phyloP scores from a whole-genome alignment of 1,140 invertebrate species.

The Matsumurasca onukii region DNA sequence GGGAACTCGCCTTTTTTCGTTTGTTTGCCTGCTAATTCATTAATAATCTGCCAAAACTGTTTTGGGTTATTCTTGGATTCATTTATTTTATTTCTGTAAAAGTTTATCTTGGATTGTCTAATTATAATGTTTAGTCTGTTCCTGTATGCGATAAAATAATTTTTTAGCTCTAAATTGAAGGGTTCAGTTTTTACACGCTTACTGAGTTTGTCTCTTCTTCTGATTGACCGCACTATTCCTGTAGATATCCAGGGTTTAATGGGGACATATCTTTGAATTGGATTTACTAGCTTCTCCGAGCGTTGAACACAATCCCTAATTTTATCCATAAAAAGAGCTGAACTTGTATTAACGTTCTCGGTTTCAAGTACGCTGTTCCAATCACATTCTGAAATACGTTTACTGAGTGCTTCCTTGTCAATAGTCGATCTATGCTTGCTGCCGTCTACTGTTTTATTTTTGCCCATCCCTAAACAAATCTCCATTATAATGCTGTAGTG shows the following conservation, averaged over 20 bases:
- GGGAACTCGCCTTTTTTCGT: not conserved
- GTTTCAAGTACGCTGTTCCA: no score
- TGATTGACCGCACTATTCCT: not conserved
- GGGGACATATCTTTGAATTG: no score
- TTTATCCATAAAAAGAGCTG: no score
- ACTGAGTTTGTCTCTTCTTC: not conserved
- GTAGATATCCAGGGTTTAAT: not conserved
- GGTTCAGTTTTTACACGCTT: not conserved
- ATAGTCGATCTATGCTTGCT: no score
- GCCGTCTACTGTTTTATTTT: no score
- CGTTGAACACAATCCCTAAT: no score
- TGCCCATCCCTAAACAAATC: no score
- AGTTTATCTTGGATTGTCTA: not conserved
- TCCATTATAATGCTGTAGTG: not conserved
- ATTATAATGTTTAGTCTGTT: not conserved
- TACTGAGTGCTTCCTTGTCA: no score
- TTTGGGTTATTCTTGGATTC: not conserved
- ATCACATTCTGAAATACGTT: no score
- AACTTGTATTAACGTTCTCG: no score
- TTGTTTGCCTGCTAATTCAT: not conserved
- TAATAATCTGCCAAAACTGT: not conserved
- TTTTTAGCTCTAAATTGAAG: constrained; percentile 6
- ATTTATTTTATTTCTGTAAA: not conserved
- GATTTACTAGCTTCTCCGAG: no score
- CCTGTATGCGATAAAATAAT: not conserved